phyloP scores from a whole-genome alignment of 2,113 vertebrate genomes.

The Hipposideros armiger region DNA sequence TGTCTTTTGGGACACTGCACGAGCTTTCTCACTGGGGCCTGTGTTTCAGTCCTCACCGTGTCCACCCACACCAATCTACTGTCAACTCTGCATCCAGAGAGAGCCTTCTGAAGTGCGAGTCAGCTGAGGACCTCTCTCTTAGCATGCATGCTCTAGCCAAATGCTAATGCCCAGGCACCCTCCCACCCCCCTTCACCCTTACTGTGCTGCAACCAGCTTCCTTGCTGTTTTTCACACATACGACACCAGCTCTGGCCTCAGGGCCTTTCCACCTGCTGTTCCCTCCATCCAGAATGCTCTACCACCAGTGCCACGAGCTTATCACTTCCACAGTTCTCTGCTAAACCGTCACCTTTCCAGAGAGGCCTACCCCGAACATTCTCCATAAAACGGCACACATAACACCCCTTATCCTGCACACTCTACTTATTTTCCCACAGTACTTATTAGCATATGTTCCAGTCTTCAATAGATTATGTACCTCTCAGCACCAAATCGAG shows the following conservation, averaged over 20 bases:
- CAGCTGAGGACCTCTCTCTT: background rate
- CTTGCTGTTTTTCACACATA: background rate
- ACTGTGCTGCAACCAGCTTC: background rate
- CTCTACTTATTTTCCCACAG: background rate
- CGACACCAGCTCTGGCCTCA: background rate
- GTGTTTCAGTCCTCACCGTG: accelerated
- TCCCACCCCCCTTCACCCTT: background rate
- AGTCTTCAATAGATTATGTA: background rate
- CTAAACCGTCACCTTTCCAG: background rate
- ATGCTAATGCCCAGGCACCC: background rate
- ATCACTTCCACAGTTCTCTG: background rate
- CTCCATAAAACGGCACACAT: background rate
- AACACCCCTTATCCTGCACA: background rate
- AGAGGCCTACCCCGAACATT: background rate
- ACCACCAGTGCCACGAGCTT: background rate
- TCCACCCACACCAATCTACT: accelerated
- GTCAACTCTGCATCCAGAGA: too few relatives aligned
- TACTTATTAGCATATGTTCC: background rate
- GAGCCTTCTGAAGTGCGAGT: background rate
- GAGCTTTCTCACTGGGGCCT: background rate
- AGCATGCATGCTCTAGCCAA: background rate
- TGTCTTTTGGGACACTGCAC: conserved; percentile 30
- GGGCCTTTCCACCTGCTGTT: background rate
- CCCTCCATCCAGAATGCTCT: background rate
- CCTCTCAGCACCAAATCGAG: background rate